Evolutionary conservation across 2,888 invertebrate species (phyloP), one percentile per base, ranked within the genome.

Genomic region (Scaptomyza reducta): DNA sequence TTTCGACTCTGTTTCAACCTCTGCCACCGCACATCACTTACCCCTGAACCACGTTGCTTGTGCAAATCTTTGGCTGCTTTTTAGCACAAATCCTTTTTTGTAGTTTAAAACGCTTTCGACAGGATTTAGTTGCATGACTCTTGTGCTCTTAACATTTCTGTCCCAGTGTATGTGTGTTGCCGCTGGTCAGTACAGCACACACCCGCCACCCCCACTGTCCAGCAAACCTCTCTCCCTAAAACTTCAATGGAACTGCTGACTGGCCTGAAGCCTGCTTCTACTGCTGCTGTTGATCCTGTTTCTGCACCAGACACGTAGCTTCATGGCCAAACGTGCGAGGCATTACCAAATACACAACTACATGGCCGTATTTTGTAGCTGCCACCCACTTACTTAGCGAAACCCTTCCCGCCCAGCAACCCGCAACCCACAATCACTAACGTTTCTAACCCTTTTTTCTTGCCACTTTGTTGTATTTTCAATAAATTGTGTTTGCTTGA

Each of bases 121-220:
- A 74, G 81, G 81, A 84, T 87, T 84, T 81, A 84, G 87, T 87
- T 79, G 82, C 79, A 85, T 82, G 77, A 85, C 79, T 81, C 75
- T 86, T 83, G n/a, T 77, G 74, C 87, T 79, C 73, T 86, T 74
- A 79, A 54, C 74, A 77, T 79, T 74, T 31, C 27, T 31, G 3
- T 6, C 5, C 27, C 7, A 31, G 35, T 35, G 35, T n/a, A 7
- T 38, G 33, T 70, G 70, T 57, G 54, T 51, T 73, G 51, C 10
- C 35, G 42, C 33, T 66, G 74, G 71, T 74, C 71, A 58, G 47
- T 35, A 14, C 31, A 16, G 13, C 18, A 35, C 1, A 25, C 18
- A 2, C 13, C 27, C n/a, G 6, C 11, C 7, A 2, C 25, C 33
- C 18, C 16, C 6, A 22, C 22, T 22, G 22, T 31, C 9, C 11